Base-by-base conservation (phyloP, 2,797 vertebrate genomes). In the Chaenodraco wilsoni region DNA sequence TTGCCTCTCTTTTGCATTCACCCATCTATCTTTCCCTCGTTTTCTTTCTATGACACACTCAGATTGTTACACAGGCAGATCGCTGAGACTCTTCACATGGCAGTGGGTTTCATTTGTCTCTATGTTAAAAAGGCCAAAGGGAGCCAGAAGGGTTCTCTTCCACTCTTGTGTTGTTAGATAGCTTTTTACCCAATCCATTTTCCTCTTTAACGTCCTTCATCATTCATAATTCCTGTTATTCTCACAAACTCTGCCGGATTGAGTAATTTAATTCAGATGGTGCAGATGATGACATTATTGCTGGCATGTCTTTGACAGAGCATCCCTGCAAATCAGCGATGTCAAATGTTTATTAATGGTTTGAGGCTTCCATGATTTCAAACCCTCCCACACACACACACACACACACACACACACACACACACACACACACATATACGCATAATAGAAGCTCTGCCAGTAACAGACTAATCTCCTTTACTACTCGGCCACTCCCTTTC, bases 261-360 rank as follows among this genome's bases (percentile, higher is more conserved):
- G 68, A 66, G 55, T 79, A 75, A 76, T 74, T 83, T 41, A 74
- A 79, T 74, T 68, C 71, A 75, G 61, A 84, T 51, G 78, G 45
- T 59, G 65, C 57, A 15, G 56, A 80, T 79, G 74, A 84, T 70
- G 69, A 83, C 72, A 68, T 87, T 71, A 82, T 81, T 76, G 68
- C 75, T 69, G 50, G 40, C 31, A 55, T 70, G 70, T 76, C 31
- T 81, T 69, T 83, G 75, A 80, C 75, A 17, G 72, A 74, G 65
- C 62, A 57, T 75, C 73, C 58, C 65, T 66, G 58, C 14, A 19
- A 79, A 68, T 82, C 71, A 58, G 40, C 21, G 72, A 87, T 78
- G 74, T 87, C 77, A 84, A 74, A 79, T 87, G 69, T 84, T 68
- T 81, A 76, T 87, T 86, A 78, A 88, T 90, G 86, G 84, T 74